phyloP scores from a whole-genome alignment of 1,140 invertebrate species.

The Cherax destructor region DNA sequence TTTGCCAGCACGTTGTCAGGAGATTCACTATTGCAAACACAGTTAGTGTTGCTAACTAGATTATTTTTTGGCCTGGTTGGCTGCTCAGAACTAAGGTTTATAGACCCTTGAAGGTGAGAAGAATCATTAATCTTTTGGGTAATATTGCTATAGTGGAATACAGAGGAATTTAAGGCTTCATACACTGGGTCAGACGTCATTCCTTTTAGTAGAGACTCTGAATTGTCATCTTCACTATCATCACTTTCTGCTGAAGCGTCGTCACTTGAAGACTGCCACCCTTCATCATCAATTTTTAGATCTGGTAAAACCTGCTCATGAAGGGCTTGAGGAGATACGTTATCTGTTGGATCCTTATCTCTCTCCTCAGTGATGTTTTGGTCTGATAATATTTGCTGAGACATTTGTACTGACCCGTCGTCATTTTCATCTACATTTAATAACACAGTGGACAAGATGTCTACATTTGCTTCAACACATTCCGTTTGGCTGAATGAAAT shows the following conservation, averaged over 20 bases:
- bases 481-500: not conserved
- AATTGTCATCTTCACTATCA: not conserved
- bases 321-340: not conserved
- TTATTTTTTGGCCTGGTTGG: not conserved
- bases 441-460: not conserved
- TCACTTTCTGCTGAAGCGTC: not conserved
- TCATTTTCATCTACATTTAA: not conserved
- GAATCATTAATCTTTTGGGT: not conserved
- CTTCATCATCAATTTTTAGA: not conserved
- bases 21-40: not conserved
- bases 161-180: not conserved
- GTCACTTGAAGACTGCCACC: not conserved
- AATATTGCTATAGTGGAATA: not conserved
- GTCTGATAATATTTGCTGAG: not conserved
- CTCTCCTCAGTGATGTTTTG: too few relatives aligned
- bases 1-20: not conserved
- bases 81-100: not conserved
- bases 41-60: not conserved
- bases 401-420: not conserved
- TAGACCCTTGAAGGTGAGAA: not conserved
- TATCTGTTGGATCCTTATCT: not conserved
- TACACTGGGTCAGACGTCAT: not conserved
- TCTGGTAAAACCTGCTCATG: not conserved
- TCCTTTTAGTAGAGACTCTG: conserved; percentile 10
- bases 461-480: not conserved